Evolutionary conservation across 1,140 invertebrate species (phyloP), one percentile per base, ranked within the genome.

Genomic region (Anoplophora glabripennis): DNA sequence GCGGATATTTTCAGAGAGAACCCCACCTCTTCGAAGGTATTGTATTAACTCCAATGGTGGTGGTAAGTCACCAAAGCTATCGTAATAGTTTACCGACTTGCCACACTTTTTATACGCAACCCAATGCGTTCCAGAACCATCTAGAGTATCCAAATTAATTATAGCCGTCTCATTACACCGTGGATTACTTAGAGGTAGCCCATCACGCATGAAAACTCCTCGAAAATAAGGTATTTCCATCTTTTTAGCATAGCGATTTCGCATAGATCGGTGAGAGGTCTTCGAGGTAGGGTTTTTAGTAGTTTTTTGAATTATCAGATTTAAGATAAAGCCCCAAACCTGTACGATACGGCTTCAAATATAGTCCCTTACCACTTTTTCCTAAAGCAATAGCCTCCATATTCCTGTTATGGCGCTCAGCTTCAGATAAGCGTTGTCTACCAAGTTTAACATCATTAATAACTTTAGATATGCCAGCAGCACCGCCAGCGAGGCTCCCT

Each of bases 171-270:
- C 71, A 47, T 63, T 58, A 42, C 37, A 40, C 14, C 37, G 36
- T 28, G 70, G 52, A 28, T 35, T 35, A 45, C 51, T 57, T 3
- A 41, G 57, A 21, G 71, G 70, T 63, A 75, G 61, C 51, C 21
- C 58, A 63, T 74, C 61, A 41, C 66, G 65, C 72, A 74, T 74
- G 58, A 67, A 75, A 8, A 75, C 69, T 21, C 72, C 71, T 61
- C 72, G 41, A 69, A 73, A 73, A 56, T 70, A 40, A 42, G 70
- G 66, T 35, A 73, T 71, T 21, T 61, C 37, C 1, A 48, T 17
- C 49, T 57, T 60, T 38, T 14, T 17, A n/a, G 59, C 62, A 64
- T 60, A 56, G 33, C 62, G 63, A 34, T 62, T 34, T 73, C 67
- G n/a, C n/a, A n/a, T n/a, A 63, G 33, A 52, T 67, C 55, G 48